Evolutionary conservation across 2,888 invertebrate genomes (phyloP).

Genomic region (Parnassius apollo): DNA sequence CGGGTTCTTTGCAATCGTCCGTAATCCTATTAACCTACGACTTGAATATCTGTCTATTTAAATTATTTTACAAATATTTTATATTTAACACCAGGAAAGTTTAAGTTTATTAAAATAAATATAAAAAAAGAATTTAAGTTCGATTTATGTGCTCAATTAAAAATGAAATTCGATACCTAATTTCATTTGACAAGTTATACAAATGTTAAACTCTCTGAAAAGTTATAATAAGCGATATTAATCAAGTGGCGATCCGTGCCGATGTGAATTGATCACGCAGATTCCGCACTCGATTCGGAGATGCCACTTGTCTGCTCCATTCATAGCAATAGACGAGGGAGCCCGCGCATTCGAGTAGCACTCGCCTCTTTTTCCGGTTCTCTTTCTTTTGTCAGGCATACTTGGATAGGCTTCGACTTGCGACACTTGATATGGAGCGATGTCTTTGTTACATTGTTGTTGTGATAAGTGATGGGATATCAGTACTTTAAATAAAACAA

Average conservation of each 20-base stretch:
- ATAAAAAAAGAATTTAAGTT: no score
- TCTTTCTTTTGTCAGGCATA: constrained; percentile 67
- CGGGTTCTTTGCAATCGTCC: no score
- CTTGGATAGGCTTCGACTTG: constrained; percentile 53
- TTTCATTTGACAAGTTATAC: background rate
- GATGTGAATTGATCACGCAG: constrained; percentile 76
- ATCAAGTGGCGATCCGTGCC: constrained; percentile 52
- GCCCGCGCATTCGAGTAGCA: constrained; percentile 57
- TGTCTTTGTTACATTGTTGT: constrained; percentile 71
- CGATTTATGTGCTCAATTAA: background rate
- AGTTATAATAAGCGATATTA: constrained; percentile 47
- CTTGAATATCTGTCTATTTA: no score
- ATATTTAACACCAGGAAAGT: no score
- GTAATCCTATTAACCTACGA: no score
- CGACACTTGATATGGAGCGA: constrained; percentile 62
- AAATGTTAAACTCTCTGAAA: constrained; percentile 36
- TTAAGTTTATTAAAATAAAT: no score
- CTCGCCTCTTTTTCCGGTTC: constrained; percentile 75
- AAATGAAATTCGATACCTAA: background rate
- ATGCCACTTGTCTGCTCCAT: constrained; percentile 54
- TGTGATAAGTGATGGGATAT: constrained; percentile 58
- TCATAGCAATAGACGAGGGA: constrained; percentile 61
- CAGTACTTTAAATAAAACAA: constrained; percentile 27
- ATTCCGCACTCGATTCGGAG: constrained; percentile 47
- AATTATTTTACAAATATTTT: no score